phyloP scores from a whole-genome alignment of 2,797 vertebrate species.

The Sorex maritimensis region DNA sequence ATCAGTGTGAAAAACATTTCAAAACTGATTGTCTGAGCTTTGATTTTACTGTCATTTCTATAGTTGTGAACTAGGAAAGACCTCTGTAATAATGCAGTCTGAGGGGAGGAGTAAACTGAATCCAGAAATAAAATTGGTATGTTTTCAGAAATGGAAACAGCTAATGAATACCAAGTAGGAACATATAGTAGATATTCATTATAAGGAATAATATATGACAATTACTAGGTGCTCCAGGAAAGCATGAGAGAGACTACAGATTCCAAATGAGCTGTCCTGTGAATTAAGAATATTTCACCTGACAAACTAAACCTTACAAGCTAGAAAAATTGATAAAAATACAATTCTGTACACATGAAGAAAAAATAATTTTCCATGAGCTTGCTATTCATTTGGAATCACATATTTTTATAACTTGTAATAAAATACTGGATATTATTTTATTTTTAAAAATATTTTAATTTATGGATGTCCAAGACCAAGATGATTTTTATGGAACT shows the following conservation, averaged over 20 bases:
- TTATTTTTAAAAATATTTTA: slow-evolving; percentile 6
- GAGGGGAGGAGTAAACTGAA: background rate
- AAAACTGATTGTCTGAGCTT: background rate
- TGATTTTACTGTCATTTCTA: background rate
- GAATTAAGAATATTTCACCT: background rate
- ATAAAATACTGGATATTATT: background rate
- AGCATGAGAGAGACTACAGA: background rate
- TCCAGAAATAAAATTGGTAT: background rate
- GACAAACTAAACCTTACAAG: background rate
- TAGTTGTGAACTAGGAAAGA: background rate
- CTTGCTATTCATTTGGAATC: background rate
- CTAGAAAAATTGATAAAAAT: background rate
- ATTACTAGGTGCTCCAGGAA: background rate
- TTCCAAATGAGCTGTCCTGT: background rate
- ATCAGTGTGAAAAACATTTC: background rate
- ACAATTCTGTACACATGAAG: background rate
- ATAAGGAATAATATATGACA: background rate
- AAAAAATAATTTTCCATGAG: background rate
- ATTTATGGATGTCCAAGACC: background rate
- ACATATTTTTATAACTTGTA: background rate
- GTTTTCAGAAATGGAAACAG: background rate
- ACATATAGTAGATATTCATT: background rate
- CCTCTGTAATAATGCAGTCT: too few species aligned
- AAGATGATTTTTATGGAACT: background rate
- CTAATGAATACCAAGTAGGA: background rate